These are phyloP conservation scores for Pelobates cultripes DNA, from an alignment of 2,797 vertebrate species.

Conservation along the genomic window DNA sequence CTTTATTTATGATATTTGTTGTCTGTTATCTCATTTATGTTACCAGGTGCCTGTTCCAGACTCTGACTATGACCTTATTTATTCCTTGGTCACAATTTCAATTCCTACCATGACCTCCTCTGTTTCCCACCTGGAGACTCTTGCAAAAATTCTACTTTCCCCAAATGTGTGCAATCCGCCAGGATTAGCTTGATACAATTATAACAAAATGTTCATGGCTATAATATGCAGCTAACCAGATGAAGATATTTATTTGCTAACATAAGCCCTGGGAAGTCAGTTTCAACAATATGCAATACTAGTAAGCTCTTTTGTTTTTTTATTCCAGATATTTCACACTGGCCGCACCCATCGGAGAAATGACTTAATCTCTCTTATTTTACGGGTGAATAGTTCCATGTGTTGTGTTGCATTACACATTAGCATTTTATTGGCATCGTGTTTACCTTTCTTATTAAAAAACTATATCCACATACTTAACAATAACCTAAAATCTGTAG, in stretches of 20 bases:
- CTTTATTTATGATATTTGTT: not conserved
- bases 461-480: not conserved
- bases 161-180: not conserved
- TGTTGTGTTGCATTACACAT: not conserved
- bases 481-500: not conserved
- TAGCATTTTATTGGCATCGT: conserved; percentile 1
- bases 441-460: not conserved
- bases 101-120: not conserved
- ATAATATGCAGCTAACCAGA: not conserved
- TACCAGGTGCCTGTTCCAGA: not conserved
- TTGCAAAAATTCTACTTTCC: not conserved
- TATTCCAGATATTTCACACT: conserved; percentile 31
- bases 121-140: not conserved
- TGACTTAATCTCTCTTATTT: conserved; percentile 4
- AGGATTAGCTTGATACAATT: conserved; percentile 5
- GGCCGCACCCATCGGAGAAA: conserved; percentile 34
- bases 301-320: not conserved
- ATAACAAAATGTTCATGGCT: not conserved
- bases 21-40: not conserved
- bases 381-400: conserved; percentile 14
- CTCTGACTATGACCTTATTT: not conserved
- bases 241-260: not conserved
- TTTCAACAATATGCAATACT: not conserved
- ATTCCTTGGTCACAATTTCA: not conserved
- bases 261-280: not conserved